Percentiles rank a stretch among this genome's conserved stretches.
Conservation (phyloP, 2,113 vertebrate species). For the Epinephelus fuscoguttatus region DNA sequence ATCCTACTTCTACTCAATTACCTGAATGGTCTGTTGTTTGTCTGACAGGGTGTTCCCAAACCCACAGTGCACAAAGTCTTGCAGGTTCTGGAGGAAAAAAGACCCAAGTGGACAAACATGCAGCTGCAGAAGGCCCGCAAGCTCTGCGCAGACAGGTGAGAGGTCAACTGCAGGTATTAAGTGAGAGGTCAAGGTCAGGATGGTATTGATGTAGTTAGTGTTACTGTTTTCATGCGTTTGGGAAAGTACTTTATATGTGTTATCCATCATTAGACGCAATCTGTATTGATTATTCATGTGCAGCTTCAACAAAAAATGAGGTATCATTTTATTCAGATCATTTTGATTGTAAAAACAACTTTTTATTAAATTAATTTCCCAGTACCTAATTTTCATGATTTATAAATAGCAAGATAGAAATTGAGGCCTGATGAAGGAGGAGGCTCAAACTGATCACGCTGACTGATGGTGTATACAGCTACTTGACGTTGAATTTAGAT, state of each 20-base stretch:
- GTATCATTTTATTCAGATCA: constrained; percentile 17
- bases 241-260: constrained; percentile 12
- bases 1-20: constrained; percentile 16
- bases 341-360: constrained; percentile 34
- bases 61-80: constrained; percentile 89
- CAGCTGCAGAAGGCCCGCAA: constrained; percentile 92
- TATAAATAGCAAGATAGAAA: constrained; percentile 38
- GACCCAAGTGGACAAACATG: constrained; percentile 91
- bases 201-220: constrained; percentile 24
- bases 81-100: constrained; percentile 89
- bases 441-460: constrained; percentile 39
- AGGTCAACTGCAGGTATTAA: constrained; percentile 27
- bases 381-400: constrained; percentile 42
- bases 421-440: constrained; percentile 46
- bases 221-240: constrained; percentile 22
- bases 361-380: constrained; percentile 51
- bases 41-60: constrained; percentile 84
- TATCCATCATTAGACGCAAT: constrained; percentile 32
- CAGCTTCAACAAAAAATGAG: constrained; percentile 19
- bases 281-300: constrained; percentile 47
- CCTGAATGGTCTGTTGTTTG: neutral
- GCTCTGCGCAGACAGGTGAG: constrained; percentile 91
- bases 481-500: constrained; percentile 56
- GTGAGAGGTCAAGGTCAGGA: constrained; percentile 46
- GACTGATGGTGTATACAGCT: constrained; percentile 63